phyloP scores from a whole-genome alignment of 53 echinoderm and acorn worm species.

The Astropecten irregularis region DNA sequence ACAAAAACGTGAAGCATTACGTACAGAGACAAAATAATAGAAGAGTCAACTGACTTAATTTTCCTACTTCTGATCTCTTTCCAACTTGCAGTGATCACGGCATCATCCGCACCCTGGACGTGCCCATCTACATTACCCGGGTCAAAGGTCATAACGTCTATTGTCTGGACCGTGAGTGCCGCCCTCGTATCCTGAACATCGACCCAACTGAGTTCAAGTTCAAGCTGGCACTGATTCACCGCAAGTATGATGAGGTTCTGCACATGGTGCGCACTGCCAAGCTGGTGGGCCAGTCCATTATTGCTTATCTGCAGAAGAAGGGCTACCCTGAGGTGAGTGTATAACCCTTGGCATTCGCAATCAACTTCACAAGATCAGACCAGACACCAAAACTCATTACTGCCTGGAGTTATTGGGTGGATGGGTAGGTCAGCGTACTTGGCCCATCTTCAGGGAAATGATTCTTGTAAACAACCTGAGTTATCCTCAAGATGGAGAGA shows the following conservation, averaged over 20 bases:
- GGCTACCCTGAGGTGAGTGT: conserved; percentile 82
- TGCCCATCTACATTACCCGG: conserved; percentile 98
- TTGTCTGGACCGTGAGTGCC: conserved; percentile 96
- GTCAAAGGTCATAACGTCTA: conserved; percentile 98
- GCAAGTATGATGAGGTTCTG: conserved; percentile 98
- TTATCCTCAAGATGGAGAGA: too few relatives aligned
- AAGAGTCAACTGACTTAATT: too few relatives aligned
- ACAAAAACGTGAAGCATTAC: too few relatives aligned
- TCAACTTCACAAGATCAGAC: too few relatives aligned
- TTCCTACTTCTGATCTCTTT: too few relatives aligned
- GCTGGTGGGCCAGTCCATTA: conserved; percentile 98
- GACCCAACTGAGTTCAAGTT: conserved; percentile 97
- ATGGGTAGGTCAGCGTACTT: too few relatives aligned
- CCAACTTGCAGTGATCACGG: conserved; percentile 94
- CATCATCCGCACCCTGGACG: conserved; percentile 95
- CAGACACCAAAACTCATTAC: too few relatives aligned
- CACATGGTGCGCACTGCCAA: conserved; percentile 99
- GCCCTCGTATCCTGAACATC: conserved; percentile 89
- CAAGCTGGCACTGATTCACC: conserved; percentile 95
- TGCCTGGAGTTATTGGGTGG: too few relatives aligned
- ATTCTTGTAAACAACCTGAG: too few relatives aligned
- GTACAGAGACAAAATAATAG: too few relatives aligned
- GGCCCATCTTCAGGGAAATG: too few relatives aligned
- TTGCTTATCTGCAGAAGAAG: conserved; percentile 99
- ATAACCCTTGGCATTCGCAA: too few relatives aligned